Percentiles rank a stretch among this genome's conserved stretches.
phyloP scores from a whole-genome alignment of 2,888 invertebrate genomes.

The Drosophila demipolita region DNA sequence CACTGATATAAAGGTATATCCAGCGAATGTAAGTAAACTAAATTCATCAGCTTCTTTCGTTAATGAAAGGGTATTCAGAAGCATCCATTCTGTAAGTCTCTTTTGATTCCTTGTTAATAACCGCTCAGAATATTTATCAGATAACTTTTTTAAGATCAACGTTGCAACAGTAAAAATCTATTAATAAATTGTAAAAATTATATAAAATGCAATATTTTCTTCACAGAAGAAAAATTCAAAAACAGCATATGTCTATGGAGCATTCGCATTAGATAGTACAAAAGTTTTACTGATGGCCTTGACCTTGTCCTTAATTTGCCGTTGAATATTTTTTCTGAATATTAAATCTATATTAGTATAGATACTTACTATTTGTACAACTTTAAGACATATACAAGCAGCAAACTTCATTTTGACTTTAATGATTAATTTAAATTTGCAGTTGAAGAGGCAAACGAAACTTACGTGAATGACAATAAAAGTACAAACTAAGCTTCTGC shows the following conservation, averaged over 20 bases:
- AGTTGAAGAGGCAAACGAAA: background rate
- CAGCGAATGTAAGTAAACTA: conserved; percentile 50
- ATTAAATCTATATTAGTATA: background rate
- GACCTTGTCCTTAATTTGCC: background rate
- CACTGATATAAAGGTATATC: conserved; percentile 59
- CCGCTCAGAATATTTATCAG: conserved; percentile 66
- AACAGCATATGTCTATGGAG: background rate
- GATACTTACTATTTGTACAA: conserved; percentile 61
- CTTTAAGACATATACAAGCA: conserved; percentile 55
- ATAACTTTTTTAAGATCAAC: conserved; percentile 60
- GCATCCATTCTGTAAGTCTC: conserved; percentile 57
- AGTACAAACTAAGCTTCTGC: background rate
- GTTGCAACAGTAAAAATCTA: conserved; percentile 46
- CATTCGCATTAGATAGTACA: background rate
- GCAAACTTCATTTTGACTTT: conserved; percentile 53
- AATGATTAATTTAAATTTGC: background rate
- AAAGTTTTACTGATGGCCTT: background rate
- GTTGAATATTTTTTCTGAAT: background rate
- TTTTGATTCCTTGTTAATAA: conserved; percentile 54
- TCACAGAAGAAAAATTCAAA: background rate
- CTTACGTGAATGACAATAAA: background rate
- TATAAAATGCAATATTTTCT: background rate
- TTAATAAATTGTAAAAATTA: background rate
- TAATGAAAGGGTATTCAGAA: conserved; percentile 60
- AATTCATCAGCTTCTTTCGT: conserved; percentile 68